phyloP scores from a whole-genome alignment of 2,797 vertebrate genomes.

The Telmatherina bonti region DNA sequence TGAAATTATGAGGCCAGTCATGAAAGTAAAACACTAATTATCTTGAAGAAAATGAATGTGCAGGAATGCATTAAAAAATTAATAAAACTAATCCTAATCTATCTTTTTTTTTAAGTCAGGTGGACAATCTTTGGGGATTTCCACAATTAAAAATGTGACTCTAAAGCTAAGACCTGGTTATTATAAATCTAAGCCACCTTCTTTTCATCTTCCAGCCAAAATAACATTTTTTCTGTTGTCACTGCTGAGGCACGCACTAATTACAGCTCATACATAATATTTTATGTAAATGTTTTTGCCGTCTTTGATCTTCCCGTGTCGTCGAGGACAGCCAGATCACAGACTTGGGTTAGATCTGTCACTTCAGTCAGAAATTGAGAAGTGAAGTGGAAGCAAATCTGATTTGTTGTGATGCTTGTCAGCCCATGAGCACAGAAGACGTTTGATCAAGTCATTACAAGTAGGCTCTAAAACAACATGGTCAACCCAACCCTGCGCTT shows the following conservation, averaged over 20 bases:
- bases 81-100: constrained; percentile 75
- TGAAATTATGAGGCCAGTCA: constrained; percentile 58
- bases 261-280: constrained; percentile 83
- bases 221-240: constrained; percentile 68
- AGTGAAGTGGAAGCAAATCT: constrained; percentile 70
- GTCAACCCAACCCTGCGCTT: constrained; percentile 50
- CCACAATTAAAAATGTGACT: constrained; percentile 78
- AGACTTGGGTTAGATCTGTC: constrained; percentile 71
- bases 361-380: constrained; percentile 53
- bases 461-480: constrained; percentile 51
- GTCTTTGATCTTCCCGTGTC: constrained; percentile 75
- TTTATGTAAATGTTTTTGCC: constrained; percentile 73
- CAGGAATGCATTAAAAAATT: constrained; percentile 73
- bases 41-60: constrained; percentile 68
- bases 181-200: constrained; percentile 68
- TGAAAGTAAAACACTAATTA: constrained; percentile 76
- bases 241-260: constrained; percentile 69
- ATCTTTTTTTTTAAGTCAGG: constrained; percentile 51
- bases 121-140: constrained; percentile 73
- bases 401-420: constrained; percentile 75
- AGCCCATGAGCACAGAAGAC: constrained; percentile 48
- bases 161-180: constrained; percentile 72
- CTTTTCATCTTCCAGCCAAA: constrained; percentile 74
- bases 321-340: constrained; percentile 69
- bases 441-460: constrained; percentile 71